A percentile compares a stretch with the other conserved stretches of the same genome.
Conservation (phyloP, 2,888 invertebrate genomes). For the Epirrhoe tristata region DNA sequence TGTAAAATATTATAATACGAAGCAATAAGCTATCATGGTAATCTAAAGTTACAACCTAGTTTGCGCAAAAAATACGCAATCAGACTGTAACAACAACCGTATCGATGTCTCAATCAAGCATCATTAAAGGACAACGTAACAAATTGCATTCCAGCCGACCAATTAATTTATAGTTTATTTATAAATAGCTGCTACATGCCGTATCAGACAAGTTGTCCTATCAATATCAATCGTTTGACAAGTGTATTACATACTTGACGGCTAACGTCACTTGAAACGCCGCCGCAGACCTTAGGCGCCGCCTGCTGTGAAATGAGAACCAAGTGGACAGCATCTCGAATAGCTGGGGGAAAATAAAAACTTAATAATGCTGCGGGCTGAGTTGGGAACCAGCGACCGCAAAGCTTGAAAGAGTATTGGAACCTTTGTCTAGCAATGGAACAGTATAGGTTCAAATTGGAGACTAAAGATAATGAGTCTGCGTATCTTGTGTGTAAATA, state of each 20-base stretch:
- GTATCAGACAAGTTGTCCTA: slow-evolving; percentile 55
- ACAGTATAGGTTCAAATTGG: too few relatives aligned
- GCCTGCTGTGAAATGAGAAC: slow-evolving; percentile 36
- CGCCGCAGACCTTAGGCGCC: slow-evolving; percentile 38
- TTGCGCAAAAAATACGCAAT: slow-evolving; percentile 38
- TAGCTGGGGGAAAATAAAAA: slow-evolving; percentile 12
- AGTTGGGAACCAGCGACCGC: not conserved
- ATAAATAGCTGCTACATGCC: slow-evolving; percentile 54
- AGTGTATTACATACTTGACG: slow-evolving; percentile 56
- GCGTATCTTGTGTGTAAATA: too few relatives aligned
- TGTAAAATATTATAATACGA: slow-evolving; percentile 4
- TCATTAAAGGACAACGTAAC: slow-evolving; percentile 58
- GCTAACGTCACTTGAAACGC: slow-evolving; percentile 45
- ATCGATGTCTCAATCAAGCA: slow-evolving; percentile 57
- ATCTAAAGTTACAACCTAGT: slow-evolving; percentile 24
- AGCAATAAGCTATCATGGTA: slow-evolving; percentile 23
- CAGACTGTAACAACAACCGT: slow-evolving; percentile 37
- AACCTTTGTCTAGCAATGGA: too few relatives aligned
- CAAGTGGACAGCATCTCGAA: slow-evolving; percentile 33
- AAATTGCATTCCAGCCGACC: slow-evolving; percentile 59
- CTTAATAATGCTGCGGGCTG: not conserved
- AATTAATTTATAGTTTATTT: slow-evolving; percentile 60
- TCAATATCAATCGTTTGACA: slow-evolving; percentile 65
- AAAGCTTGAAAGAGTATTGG: not conserved
- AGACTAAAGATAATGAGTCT: too few relatives aligned